A percentile compares a stretch with the other conserved stretches of the same genome.
These are phyloP conservation scores for Malaclemys terrapin DNA, from an alignment of 2,113 vertebrate genomes.

Conservation along the genomic window DNA sequence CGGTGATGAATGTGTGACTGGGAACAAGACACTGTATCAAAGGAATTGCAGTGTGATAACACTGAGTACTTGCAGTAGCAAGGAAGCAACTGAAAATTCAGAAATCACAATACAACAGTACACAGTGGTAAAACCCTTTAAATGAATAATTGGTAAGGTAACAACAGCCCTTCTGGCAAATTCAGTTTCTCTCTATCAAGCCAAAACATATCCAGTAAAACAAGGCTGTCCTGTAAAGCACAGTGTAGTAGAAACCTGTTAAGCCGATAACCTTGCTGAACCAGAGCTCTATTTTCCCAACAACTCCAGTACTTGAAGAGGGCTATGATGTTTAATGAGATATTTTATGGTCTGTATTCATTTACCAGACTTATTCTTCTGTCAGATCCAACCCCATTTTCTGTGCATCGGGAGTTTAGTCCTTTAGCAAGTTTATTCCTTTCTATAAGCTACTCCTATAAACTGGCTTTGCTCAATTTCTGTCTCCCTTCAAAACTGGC, in stretches of 20 bases:
- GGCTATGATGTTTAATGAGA: neutral
- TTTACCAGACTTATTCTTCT: neutral
- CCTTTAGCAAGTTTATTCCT: neutral
- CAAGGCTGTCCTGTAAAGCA: neutral
- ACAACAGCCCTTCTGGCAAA: slow-evolving; percentile 29
- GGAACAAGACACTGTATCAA: neutral
- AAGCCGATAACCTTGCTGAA: neutral
- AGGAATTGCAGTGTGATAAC: fast-evolving
- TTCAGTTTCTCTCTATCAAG: neutral
- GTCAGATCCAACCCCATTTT: neutral
- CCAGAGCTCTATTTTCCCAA: neutral
- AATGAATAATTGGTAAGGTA: slow-evolving; percentile 7
- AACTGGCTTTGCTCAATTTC: neutral
- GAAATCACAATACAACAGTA: neutral
- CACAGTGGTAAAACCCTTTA: neutral
- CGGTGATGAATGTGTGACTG: neutral
- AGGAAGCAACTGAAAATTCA: neutral
- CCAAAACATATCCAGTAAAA: neutral
- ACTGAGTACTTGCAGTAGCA: neutral
- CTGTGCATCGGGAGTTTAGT: neutral
- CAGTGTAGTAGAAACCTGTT: fast-evolving
- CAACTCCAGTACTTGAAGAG: neutral
- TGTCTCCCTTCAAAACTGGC: too few relatives aligned
- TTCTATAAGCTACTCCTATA: neutral
- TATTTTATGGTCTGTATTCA: neutral